phyloP scores from a whole-genome alignment of 2,888 invertebrate species.

The Lydus trimaculatus region DNA sequence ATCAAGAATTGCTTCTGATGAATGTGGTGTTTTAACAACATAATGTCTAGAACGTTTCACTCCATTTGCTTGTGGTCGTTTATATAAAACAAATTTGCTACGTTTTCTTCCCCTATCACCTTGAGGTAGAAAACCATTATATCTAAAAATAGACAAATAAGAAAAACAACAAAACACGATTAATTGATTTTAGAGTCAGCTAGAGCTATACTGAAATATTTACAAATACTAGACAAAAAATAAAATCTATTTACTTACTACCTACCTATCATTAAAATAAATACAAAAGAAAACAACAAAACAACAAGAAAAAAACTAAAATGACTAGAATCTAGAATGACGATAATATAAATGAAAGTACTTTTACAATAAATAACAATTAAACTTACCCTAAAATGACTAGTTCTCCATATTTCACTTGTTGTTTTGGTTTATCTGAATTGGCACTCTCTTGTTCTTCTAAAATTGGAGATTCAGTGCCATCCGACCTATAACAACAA shows the following conservation, averaged over 20 bases:
- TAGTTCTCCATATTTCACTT: slow-evolving; percentile 90
- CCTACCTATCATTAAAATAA: no score
- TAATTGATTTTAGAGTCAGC: neutral
- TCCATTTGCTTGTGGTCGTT: slow-evolving; percentile 86
- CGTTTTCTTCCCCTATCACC: slow-evolving; percentile 92
- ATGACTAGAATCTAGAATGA: neutral
- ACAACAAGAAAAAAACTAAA: neutral
- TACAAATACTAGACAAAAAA: neutral
- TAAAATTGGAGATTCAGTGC: slow-evolving; percentile 77
- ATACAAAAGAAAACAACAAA: neutral
- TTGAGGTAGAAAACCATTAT: slow-evolving; percentile 90
- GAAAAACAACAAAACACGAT: neutral
- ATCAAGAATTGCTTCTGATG: slow-evolving; percentile 93
- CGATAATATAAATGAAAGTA: slow-evolving; percentile 6
- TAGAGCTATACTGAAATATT: neutral
- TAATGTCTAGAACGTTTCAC: slow-evolving; percentile 95
- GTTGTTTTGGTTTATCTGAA: slow-evolving; percentile 79
- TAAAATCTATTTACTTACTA: no score
- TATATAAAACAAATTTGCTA: slow-evolving; percentile 92
- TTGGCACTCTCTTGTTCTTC: slow-evolving; percentile 78
- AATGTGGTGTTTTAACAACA: slow-evolving; percentile 94
- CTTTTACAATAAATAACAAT: slow-evolving; percentile 4
- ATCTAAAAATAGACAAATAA: slow-evolving; percentile 66
- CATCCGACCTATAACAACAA: slow-evolving; percentile 64
- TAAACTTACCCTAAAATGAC: slow-evolving; percentile 94